These are phyloP conservation scores for Formica exsecta DNA, from an alignment of 1,140 invertebrate species.

Conservation along the genomic window DNA sequence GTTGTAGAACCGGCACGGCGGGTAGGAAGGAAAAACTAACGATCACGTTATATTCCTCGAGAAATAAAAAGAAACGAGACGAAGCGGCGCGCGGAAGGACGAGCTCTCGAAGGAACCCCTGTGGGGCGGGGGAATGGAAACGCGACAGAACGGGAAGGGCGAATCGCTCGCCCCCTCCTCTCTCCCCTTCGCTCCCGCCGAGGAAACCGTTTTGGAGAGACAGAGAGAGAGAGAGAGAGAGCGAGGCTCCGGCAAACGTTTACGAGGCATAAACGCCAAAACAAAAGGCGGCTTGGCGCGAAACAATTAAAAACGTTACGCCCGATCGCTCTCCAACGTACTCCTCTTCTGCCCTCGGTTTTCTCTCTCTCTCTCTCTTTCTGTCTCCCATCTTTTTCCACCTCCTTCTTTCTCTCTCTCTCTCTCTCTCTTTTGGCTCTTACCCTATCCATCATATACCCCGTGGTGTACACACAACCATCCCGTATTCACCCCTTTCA, in stretches of 20 bases:
- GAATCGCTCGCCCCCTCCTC: slow-evolving; percentile 23
- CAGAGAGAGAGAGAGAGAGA: neutral
- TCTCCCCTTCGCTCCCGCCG: slow-evolving; percentile 24
- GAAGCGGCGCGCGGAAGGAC: slow-evolving; percentile 29
- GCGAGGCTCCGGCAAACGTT: slow-evolving; percentile 75
- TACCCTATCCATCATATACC: slow-evolving; percentile 65
- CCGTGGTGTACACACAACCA: slow-evolving; percentile 46
- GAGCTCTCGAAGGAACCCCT: slow-evolving; percentile 47
- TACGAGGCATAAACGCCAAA: slow-evolving; percentile 85
- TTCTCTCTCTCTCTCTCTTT: slow-evolving; percentile 36
- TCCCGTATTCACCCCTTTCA: slow-evolving; percentile 65
- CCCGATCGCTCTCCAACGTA: slow-evolving; percentile 84
- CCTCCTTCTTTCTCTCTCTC: slow-evolving; percentile 39
- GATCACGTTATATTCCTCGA: slow-evolving; percentile 55
- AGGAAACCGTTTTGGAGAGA: slow-evolving; percentile 33
- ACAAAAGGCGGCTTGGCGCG: slow-evolving; percentile 85
- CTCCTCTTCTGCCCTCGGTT: slow-evolving; percentile 70
- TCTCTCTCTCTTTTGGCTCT: slow-evolving; percentile 61
- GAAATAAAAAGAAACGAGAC: slow-evolving; percentile 42
- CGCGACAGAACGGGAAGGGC: slow-evolving; percentile 26
- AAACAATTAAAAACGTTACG: slow-evolving; percentile 87
- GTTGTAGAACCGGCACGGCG: neutral
- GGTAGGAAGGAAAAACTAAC: slow-evolving; percentile 55
- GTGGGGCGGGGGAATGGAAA: slow-evolving; percentile 44
- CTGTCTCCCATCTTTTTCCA: slow-evolving; percentile 39